phyloP scores from a whole-genome alignment of 1,140 invertebrate genomes.

The Ptiloglossa arizonensis region DNA sequence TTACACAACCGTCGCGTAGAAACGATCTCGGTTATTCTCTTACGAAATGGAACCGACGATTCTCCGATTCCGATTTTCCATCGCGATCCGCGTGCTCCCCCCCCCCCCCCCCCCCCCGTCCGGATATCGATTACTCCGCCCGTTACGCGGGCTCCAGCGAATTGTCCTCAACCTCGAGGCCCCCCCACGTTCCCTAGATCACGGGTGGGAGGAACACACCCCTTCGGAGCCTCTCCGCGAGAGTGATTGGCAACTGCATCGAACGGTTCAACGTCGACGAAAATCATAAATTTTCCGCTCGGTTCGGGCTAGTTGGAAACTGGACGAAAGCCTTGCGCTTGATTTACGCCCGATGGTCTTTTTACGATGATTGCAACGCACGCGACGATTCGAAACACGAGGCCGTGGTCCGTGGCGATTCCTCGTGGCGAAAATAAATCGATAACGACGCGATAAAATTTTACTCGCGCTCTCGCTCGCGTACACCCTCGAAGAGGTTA shows the following conservation, averaged over 20 bases:
- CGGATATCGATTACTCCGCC: constrained; percentile 13
- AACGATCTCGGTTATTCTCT: background rate
- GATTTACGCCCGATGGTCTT: background rate
- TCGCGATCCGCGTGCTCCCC: background rate
- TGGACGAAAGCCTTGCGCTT: background rate
- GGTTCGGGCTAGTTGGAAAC: background rate
- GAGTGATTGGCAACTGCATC: background rate
- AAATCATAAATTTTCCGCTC: background rate
- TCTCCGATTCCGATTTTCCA: constrained; percentile 4
- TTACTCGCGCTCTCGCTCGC: too few relatives aligned
- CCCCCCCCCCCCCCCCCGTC: too few relatives aligned
- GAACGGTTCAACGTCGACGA: background rate
- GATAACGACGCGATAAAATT: too few relatives aligned
- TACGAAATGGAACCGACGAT: background rate
- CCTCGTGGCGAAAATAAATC: too few relatives aligned
- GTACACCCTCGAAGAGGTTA: too few relatives aligned
- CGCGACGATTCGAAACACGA: background rate
- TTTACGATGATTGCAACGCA: background rate
- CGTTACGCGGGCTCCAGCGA: background rate
- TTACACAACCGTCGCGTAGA: too few relatives aligned
- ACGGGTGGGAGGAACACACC: constrained; percentile 41
- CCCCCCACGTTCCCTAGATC: constrained; percentile 10
- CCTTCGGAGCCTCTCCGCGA: background rate
- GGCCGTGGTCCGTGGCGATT: background rate
- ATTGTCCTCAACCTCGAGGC: constrained; percentile 41